Conservation (phyloP, 2,797 vertebrate genomes). For the Phrynocephalus guinanensis region DNA sequence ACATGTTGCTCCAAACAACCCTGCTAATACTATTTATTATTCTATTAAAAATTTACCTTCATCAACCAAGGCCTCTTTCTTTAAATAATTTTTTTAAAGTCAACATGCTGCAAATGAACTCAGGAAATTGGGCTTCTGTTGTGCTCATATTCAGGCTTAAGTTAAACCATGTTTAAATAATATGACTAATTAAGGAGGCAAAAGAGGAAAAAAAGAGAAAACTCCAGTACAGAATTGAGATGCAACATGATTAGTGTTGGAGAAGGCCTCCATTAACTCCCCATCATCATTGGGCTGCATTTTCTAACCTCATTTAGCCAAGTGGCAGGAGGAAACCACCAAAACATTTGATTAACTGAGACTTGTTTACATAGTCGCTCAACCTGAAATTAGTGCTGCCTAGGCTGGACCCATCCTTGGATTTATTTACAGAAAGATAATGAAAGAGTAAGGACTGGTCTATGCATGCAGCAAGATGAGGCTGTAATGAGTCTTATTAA, state of each 20-base stretch:
- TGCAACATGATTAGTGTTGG: neutral
- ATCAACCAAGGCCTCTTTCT: constrained; percentile 19
- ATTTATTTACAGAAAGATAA: constrained; percentile 13
- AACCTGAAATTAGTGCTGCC: neutral
- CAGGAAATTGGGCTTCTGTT: constrained; percentile 5
- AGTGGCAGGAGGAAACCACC: constrained; percentile 4
- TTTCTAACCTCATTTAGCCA: constrained; percentile 25
- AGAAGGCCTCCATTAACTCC: constrained; percentile 9
- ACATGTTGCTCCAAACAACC: constrained; percentile 28
- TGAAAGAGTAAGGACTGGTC: neutral
- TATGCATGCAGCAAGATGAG: neutral
- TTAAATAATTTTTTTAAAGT: constrained; percentile 17
- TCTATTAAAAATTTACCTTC: constrained; percentile 55
- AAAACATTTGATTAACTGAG: constrained; percentile 24
- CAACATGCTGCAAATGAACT: neutral
- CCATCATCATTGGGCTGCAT: constrained; percentile 4
- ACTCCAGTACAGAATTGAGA: neutral
- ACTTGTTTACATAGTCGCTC: constrained; percentile 6
- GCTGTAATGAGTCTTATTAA: neutral
- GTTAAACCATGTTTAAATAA: constrained; percentile 32
- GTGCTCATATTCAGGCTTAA: neutral
- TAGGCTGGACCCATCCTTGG: neutral
- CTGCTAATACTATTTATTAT: constrained; percentile 49
- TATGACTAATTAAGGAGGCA: constrained; percentile 24
- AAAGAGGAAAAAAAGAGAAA: neutral